phyloP scores from a whole-genome alignment of 2,797 vertebrate genomes.

The Gymnoscopelus braueri region DNA sequence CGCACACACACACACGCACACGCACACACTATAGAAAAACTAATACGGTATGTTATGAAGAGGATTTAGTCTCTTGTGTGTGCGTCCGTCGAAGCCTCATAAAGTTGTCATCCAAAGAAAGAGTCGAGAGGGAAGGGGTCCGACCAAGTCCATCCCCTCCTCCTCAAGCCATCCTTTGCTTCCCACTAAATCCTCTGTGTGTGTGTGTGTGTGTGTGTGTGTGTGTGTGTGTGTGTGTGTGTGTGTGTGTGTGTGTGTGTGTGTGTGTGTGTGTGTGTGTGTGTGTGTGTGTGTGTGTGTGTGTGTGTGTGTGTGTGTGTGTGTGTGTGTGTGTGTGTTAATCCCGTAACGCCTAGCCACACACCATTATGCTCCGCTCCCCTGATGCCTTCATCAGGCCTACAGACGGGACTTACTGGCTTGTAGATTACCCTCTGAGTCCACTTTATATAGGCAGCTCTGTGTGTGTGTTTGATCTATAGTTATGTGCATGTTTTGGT shows the following conservation, averaged over 20 bases:
- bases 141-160: slow-evolving; percentile 16
- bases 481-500: neutral
- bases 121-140: slow-evolving; percentile 43
- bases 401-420: slow-evolving; percentile 55
- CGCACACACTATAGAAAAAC: too few species aligned
- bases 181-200: slow-evolving; percentile 45
- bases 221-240: slow-evolving; percentile 30
- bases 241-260: slow-evolving; percentile 26
- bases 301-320: slow-evolving; percentile 5
- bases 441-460: slow-evolving; percentile 27
- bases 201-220: slow-evolving; percentile 19
- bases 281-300: slow-evolving; percentile 31
- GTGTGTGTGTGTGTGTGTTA: slow-evolving; percentile 24
- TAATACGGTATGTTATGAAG: too few species aligned
- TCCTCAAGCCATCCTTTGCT: slow-evolving; percentile 40
- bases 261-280: slow-evolving; percentile 35
- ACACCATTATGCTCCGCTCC: slow-evolving; percentile 60
- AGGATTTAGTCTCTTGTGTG: slow-evolving; percentile 20
- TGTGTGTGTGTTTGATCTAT: neutral
- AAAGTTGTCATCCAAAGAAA: slow-evolving; percentile 63
- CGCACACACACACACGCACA: slow-evolving; percentile 39
- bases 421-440: slow-evolving; percentile 32
- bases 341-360: slow-evolving; percentile 68
- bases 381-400: slow-evolving; percentile 75
- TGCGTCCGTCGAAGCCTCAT: slow-evolving; percentile 65